Percentiles rank a stretch among this genome's conserved stretches.
Evolutionary conservation across 2,113 vertebrate species (phyloP).

Genomic region (Strigops habroptila): DNA sequence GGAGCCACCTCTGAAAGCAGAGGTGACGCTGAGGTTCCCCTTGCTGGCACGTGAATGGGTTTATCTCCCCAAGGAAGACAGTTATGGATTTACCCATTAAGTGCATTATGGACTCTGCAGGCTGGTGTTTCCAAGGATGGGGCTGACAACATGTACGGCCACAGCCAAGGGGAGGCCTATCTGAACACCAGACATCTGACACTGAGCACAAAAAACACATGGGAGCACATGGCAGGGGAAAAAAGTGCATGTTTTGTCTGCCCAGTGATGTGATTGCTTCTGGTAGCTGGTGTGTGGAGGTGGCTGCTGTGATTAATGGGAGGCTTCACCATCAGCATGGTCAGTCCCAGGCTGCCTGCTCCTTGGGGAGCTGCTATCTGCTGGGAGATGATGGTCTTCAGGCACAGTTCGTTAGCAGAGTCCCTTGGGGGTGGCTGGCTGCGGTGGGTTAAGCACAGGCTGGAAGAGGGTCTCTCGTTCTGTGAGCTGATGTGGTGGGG

Average conservation of each 20-base stretch:
- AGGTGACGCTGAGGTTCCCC: not conserved
- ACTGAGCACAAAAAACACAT: not conserved
- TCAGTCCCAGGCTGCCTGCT: not conserved
- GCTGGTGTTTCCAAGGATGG: not conserved
- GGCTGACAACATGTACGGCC: not conserved
- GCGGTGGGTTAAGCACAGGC: not conserved
- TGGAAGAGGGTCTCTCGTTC: not conserved
- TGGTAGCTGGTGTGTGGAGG: not conserved
- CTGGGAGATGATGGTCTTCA: not conserved
- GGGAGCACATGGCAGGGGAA: not conserved
- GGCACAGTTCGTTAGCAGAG: slow-evolving; percentile 1
- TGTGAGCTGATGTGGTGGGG: not conserved
- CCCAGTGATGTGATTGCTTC: not conserved
- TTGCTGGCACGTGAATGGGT: not conserved
- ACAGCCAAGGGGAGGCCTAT: not conserved
- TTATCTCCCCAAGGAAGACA: not conserved
- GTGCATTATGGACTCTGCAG: not conserved
- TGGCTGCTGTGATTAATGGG: not conserved
- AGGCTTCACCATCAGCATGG: not conserved
- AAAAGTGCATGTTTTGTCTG: not conserved
- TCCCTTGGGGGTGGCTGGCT: not conserved
- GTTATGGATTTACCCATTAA: not conserved
- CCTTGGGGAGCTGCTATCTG: not conserved
- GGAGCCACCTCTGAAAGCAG: not conserved
- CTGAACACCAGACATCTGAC: not conserved